Base-by-base conservation (phyloP, 2,113 vertebrate genomes). In the Myiopsitta monachus region DNA sequence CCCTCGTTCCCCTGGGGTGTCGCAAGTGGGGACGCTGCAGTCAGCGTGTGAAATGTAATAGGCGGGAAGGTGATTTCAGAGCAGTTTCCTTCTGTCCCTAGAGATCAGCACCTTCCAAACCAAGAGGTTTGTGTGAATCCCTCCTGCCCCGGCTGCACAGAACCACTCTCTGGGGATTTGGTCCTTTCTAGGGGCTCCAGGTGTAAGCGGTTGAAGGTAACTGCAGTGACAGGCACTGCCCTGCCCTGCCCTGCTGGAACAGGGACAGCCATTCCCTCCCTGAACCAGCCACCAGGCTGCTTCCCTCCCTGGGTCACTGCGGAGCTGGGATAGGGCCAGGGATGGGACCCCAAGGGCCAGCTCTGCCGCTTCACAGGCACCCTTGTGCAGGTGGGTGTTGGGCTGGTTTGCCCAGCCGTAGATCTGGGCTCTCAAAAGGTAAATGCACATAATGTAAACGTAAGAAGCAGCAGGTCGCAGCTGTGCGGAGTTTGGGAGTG, bases 1-100 rank as follows among this genome's bases (percentile, higher is more conserved):
- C 19, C 28, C 31, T 33, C 4, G 2, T 10, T 1, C 24, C 26
- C 5, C 3, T 2, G 1, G 17, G 38, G 19, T 73, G 82, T 54
- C 0, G 11, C 62, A 30, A n/a, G 10, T 26, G 30, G 23, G 47
- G 85, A 31, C 0, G 2, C 9, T 47, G 68, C 39, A 41, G 59
- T 1, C 0, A 0, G 3, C 1, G 24, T 18, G 19, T 22, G 88
- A 59, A 67, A 16, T 0, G 6, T 11, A 12, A 54, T 11, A 7
- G 36, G 7, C 4, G 4, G 36, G 52, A 17, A 17, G 41, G 44
- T 2, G 6, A 70, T 81, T 43, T 47, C 54, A 49, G 41, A 26
- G 90, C 38, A 4, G 22, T 30, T 69, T 69, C 68, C 61, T 70
- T 78, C 68, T 18, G 2, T 57, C 54, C 39, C 49, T 36, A 7